Base-by-base conservation (phyloP, 2,113 vertebrate genomes). In the Condylura cristata region DNA sequence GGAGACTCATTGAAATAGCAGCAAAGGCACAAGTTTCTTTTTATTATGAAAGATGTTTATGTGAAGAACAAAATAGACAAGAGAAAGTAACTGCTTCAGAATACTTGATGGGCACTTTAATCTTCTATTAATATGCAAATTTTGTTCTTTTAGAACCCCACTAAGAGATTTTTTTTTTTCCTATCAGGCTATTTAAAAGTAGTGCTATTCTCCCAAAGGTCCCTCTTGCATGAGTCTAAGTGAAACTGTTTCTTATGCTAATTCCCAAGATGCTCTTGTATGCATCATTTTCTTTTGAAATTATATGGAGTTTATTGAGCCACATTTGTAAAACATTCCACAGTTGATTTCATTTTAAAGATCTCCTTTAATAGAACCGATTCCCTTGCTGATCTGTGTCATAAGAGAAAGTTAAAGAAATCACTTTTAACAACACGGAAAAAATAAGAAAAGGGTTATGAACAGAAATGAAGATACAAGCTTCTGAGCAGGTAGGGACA, bases 61-160 rank as follows among this genome's bases (percentile, higher is more conserved):
- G 93, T 91, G 96, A 98, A 98, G 89, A 98, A 89, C 80, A 97
- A 98, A 98, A 98, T 30, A 96, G 96, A 97, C 96, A 97, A 98
- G 96, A 98, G 89, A 98, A 98, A 98, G 96, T 96, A 98, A 97
- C 82, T 88, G 96, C 96, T 98, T 97, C 97, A 97, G 96, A 97
- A 97, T 98, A 97, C 95, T 98, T 98, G 96, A 98, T 97, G 88
- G 97, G 92, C 96, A 98, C 97, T 97, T 98, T 98, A 98, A 98
- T 98, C 97, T 98, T 98, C 98, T 97, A 98, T 98, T 98, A 98
- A 98, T 97, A 98, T 98, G 98, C 93, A 98, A 98, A 98, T 98
- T 97, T 97, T 95, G 89, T 98, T 98, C 97, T 98, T 51, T 98
- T 97, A 98, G 96, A 97, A 97, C 97, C 94, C 92, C 79, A 94